Evolutionary conservation across 2,888 invertebrate species (phyloP).

Genomic region (Drosophila conformis): DNA sequence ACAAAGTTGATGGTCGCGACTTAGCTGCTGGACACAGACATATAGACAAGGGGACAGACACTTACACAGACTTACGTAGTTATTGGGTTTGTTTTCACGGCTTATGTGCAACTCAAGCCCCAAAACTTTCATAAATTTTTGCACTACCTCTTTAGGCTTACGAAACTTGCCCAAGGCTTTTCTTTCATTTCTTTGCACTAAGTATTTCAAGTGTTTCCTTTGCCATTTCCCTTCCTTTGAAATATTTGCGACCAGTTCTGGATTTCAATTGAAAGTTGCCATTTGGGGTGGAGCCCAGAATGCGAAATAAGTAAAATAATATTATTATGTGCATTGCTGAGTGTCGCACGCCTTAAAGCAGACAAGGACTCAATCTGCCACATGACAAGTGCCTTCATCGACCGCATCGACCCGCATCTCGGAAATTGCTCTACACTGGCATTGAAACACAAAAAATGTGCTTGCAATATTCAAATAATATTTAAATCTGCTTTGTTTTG

Average conservation of each 20-base stretch:
- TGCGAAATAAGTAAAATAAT: constrained; percentile 42
- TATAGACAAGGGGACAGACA: constrained; percentile 4
- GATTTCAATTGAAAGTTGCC: constrained; percentile 49
- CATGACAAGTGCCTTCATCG: constrained; percentile 20
- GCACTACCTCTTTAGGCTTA: constrained; percentile 33
- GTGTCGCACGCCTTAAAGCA: constrained; percentile 21
- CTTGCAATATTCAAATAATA: background rate
- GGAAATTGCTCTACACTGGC: background rate
- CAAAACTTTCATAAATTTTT: constrained; percentile 64
- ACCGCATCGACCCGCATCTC: constrained; percentile 16
- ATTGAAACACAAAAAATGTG: no score
- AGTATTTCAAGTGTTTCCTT: constrained; percentile 63
- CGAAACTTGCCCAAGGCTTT: constrained; percentile 39
- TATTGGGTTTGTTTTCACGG: constrained; percentile 72
- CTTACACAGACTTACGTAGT: constrained; percentile 4
- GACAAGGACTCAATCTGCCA: constrained; percentile 18
- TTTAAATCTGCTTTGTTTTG: background rate
- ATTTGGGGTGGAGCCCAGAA: constrained; percentile 27
- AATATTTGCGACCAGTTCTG: constrained; percentile 38
- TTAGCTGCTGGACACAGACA: constrained; percentile 36
- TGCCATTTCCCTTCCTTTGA: constrained; percentile 21
- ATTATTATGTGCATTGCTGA: constrained; percentile 42
- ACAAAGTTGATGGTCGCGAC: constrained; percentile 24
- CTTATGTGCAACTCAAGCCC: constrained; percentile 70
- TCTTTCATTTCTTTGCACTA: constrained; percentile 45